Base-by-base conservation (phyloP, 2,888 invertebrate species). In the Tyria jacobaeae region DNA sequence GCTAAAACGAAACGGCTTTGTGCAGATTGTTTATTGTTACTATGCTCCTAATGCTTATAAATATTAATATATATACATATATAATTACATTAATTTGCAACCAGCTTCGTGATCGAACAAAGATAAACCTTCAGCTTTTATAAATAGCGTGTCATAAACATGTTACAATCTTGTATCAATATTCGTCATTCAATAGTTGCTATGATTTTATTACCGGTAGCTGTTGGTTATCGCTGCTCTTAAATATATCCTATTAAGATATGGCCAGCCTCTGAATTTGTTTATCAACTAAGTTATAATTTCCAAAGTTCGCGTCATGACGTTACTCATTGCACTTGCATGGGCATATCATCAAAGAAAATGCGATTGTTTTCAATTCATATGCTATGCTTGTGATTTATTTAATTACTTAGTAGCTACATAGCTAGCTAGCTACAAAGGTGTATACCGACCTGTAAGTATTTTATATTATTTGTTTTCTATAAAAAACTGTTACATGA, bases 41-140 rank as follows among this genome's bases (percentile, higher is more conserved):
- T 55, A 6, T 21, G n/a, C n/a, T 31, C 6, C 10, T 31, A 34
- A 14, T 57, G 37, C 17, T 37, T 37, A 24, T 24, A 25, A 49
- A 49, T 39, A 57, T 49, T 39, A 17, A 49, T 25, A 25, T 49
- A 48, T 25, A 49, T 25, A 25, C 37, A 48, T 25, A 21, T 34
- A 44, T 21, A 6, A 48, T 50, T 39, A 61, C 24, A 10, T 21
- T 51, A 6, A 41, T 49, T 35, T 37, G 25, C 10, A 49, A 60
- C 66, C 57, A 12, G 31, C 59, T 66, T 67, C 52, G 62, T 72
- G 62, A 62, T 70, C 34, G 62, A 47, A 70, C 35, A 35, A 70
- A 54, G 64, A 54, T 49, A 39, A 52, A 21, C 53, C 60, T 60
- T 60, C 25, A 53, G 47, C 39, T 44, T 24, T 55, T 56, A 59